These are phyloP conservation scores for Cyclina sinensis DNA, from an alignment of 1,140 invertebrate genomes.

Conservation along the genomic window DNA sequence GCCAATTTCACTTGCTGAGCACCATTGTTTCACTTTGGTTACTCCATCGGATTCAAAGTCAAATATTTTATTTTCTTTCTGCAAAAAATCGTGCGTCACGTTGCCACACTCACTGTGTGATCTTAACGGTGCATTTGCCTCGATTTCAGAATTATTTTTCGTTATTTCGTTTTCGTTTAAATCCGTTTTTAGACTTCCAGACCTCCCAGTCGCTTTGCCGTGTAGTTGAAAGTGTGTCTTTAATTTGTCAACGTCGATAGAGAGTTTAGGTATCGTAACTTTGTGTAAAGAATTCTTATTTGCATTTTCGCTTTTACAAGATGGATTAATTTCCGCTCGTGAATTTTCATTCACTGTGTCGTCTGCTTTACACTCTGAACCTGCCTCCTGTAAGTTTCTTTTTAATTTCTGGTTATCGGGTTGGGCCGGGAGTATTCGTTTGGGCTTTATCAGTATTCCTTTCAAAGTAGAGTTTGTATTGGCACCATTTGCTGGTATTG, in stretches of 20 bases:
- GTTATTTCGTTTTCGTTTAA: slow-evolving; percentile 28
- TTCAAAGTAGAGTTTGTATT: slow-evolving; percentile 58
- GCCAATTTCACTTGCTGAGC: slow-evolving; percentile 35
- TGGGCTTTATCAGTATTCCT: slow-evolving; percentile 61
- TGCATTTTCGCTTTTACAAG: slow-evolving; percentile 13
- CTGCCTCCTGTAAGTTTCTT: slow-evolving; percentile 22
- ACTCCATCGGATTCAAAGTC: slow-evolving; percentile 31
- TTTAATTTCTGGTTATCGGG: slow-evolving; percentile 54
- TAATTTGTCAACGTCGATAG: slow-evolving; percentile 48
- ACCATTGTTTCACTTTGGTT: slow-evolving; percentile 60
- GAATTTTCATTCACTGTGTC: not conserved
- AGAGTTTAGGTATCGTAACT: slow-evolving; percentile 30
- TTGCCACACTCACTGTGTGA: slow-evolving; percentile 26
- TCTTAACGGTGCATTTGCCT: not conserved
- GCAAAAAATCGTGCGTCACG: not conserved
- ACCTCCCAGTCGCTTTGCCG: slow-evolving; percentile 16
- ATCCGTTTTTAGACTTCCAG: slow-evolving; percentile 37
- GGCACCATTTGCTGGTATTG: slow-evolving; percentile 31
- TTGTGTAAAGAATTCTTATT: slow-evolving; percentile 12
- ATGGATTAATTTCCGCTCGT: not conserved
- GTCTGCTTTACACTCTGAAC: slow-evolving; percentile 30
- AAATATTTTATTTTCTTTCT: slow-evolving; percentile 18
- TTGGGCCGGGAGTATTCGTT: slow-evolving; percentile 60
- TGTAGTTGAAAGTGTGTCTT: slow-evolving; percentile 40
- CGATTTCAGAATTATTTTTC: slow-evolving; percentile 20